A percentile compares a stretch with the other conserved stretches of the same genome.
phyloP scores from a whole-genome alignment of 2,113 vertebrate genomes.

The Melospiza melodia region DNA sequence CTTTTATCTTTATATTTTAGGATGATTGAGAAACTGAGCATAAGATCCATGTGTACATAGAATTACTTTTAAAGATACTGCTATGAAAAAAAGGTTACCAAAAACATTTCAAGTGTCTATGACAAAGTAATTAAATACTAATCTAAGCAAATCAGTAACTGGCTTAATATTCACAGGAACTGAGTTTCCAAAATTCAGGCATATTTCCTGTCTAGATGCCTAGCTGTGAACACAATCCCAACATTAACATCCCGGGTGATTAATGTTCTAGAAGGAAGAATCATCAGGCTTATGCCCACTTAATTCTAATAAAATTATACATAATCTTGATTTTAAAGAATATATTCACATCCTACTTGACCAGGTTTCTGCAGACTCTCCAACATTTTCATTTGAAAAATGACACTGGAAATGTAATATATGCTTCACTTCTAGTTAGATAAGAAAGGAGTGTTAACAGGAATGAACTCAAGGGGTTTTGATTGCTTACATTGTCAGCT shows the following conservation, averaged over 20 bases:
- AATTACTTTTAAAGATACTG: background rate
- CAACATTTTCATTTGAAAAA: background rate
- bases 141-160: background rate
- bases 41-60: background rate
- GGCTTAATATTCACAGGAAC: background rate
- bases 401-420: background rate
- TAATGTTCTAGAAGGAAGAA: background rate
- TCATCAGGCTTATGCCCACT: background rate
- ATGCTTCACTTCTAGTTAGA: background rate
- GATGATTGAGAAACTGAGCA: background rate
- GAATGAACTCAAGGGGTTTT: background rate
- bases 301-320: background rate
- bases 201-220: background rate
- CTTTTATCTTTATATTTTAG: background rate
- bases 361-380: background rate
- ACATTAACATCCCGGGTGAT: background rate
- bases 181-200: background rate
- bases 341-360: background rate
- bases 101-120: background rate
- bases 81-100: background rate
- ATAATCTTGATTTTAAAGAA: background rate
- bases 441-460: background rate
- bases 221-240: background rate
- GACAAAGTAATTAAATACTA: background rate
- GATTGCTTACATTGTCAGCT: constrained; percentile 68